Evolutionary conservation across 2,797 vertebrate genomes (phyloP).

Genomic region (Melanogrammus aeglefinus): DNA sequence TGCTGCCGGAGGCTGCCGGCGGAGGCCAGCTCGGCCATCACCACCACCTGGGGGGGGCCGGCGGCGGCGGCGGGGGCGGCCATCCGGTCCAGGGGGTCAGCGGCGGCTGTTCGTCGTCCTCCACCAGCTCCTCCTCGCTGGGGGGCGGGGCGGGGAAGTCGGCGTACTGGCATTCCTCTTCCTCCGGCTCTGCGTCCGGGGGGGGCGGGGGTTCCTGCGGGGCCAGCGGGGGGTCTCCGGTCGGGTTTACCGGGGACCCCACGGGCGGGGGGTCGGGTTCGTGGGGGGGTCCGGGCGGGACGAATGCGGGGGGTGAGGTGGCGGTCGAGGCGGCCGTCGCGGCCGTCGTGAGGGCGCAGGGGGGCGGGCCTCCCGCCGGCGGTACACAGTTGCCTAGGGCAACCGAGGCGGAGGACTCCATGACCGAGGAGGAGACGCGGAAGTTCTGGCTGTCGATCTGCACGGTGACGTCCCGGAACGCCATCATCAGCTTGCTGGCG

Average conservation of each 20-base stretch:
- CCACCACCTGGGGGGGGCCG: constrained; percentile 31
- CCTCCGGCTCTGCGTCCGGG: constrained; percentile 51
- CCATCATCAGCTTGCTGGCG: constrained; percentile 96
- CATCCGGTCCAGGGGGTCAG: constrained; percentile 66
- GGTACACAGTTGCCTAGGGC: constrained; percentile 85
- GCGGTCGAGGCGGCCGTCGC: constrained; percentile 40
- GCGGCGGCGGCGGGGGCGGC: constrained; percentile 51
- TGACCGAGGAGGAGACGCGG: constrained; percentile 86
- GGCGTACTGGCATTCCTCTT: constrained; percentile 55
- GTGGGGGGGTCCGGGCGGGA: constrained; percentile 35
- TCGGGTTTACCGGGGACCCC: constrained; percentile 38
- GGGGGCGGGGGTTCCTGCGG: constrained; percentile 67
- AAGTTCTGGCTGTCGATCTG: constrained; percentile 96
- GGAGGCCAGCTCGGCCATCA: background rate
- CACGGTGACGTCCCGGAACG: constrained; percentile 94
- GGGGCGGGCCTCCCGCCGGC: constrained; percentile 43
- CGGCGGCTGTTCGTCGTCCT: constrained; percentile 55
- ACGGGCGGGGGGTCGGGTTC: constrained; percentile 43
- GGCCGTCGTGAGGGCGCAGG: constrained; percentile 29
- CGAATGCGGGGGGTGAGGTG: constrained; percentile 30
- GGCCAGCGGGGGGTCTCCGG: constrained; percentile 54
- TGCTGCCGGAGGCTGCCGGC: constrained; percentile 2
- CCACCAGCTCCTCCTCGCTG: constrained; percentile 68
- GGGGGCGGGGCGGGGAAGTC: constrained; percentile 75
- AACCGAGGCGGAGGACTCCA: constrained; percentile 84